Evolutionary conservation across 2,797 vertebrate genomes (phyloP).

Genomic region (Phyllotis vaccarum): DNA sequence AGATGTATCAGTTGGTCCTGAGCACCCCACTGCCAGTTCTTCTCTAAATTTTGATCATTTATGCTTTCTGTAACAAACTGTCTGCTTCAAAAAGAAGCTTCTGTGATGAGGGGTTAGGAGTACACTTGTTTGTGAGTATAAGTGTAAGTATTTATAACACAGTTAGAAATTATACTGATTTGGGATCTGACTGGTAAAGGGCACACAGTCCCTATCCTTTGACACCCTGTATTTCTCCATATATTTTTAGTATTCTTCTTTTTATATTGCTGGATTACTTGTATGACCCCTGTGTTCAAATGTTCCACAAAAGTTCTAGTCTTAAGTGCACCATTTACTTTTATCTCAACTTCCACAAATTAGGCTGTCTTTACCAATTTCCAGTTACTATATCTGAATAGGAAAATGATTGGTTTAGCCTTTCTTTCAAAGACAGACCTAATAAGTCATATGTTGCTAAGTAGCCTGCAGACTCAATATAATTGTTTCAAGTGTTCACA

Average conservation of each 20-base stretch:
- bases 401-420: not conserved
- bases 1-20: not conserved
- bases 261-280: conserved; percentile 33
- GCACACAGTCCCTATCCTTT: not conserved
- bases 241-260: not conserved
- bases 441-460: not conserved
- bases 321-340: not conserved
- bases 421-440: conserved; percentile 25
- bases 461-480: not conserved
- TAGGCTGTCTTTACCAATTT: not conserved
- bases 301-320: not conserved
- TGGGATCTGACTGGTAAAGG: not conserved
- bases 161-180: not conserved
- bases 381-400: conserved; percentile 17
- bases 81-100: not conserved
- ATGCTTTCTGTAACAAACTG: not conserved
- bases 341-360: not conserved
- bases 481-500: not conserved
- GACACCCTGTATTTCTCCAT: not conserved
- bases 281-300: not conserved
- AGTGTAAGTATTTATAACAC: not conserved
- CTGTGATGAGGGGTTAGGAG: not conserved
- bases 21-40: not conserved
- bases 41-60: not conserved
- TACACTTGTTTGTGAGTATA: not conserved